Evolutionary conservation across 2,797 vertebrate genomes (phyloP), one percentile per base, ranked within the genome.

Genomic region (Borostomias antarcticus): DNA sequence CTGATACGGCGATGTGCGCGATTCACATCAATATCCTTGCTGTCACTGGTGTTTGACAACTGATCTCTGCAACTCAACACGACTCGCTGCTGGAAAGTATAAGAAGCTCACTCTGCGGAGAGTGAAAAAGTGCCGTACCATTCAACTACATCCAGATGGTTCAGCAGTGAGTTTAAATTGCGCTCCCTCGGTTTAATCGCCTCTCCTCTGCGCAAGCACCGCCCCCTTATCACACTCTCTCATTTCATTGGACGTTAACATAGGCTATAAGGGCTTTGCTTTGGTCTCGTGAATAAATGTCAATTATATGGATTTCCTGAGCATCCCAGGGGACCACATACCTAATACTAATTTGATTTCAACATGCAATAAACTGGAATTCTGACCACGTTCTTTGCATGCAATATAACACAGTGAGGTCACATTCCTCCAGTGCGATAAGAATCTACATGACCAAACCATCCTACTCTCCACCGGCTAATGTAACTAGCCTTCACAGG

Each of bases 111-210:
- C 68, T 67, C 66, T 58, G n/a, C 67, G 33, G 62, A 69, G 11
- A 62, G 37, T 6, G 54, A 8, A 45, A 5, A 57, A 59, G 76
- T 77, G 74, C 64, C 57, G 64, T 50, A n/a, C 60, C 64, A 52
- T 73, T 75, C 72, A 1, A 62, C 68, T 72, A 69, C 63, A 29
- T 77, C 78, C 76, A 64, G 70, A 48, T 76, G 74, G n/a, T 80
- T 80, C 76, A 79, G 83, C 84, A 80, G 81, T 81, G 83, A 89
- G 87, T 96, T 95, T 93, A 93, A 95, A 94, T 94, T 91, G 89
- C 93, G 94, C 94, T 94, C 94, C 88, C 91, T 92, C 87, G 37
- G 89, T 93, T 93, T 93, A 92, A 94, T 94, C 94, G 92, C 90
- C 64, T 68, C 72, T 40, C 69, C 57, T 50, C 10, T 32, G 54